These are phyloP conservation scores for Drosophila ustulata DNA, from an alignment of 2,888 invertebrate genomes.

Conservation along the genomic window DNA sequence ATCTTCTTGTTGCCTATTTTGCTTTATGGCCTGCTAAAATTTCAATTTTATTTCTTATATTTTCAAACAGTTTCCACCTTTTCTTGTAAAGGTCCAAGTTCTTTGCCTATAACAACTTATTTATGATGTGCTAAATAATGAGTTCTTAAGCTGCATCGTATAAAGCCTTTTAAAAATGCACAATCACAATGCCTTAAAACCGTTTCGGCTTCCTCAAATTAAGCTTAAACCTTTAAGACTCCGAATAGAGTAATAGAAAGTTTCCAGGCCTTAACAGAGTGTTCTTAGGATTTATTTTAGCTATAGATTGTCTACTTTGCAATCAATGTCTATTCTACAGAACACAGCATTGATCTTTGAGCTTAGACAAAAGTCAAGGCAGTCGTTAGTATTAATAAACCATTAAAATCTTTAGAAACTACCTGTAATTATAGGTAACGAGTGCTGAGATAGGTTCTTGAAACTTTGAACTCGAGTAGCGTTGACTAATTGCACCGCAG, in stretches of 20 bases:
- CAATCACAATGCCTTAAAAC: too few relatives aligned
- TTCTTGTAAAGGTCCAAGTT: conserved; percentile 23
- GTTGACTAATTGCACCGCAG: conserved; percentile 4
- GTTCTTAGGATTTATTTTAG: too few relatives aligned
- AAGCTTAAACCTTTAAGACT: too few relatives aligned
- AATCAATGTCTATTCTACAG: not conserved
- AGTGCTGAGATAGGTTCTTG: not conserved
- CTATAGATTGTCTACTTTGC: not conserved
- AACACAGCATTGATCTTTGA: conserved; percentile 12
- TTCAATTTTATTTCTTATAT: conserved; percentile 15
- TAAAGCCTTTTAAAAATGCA: too few relatives aligned
- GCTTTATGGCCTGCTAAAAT: conserved; percentile 72
- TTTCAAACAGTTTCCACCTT: conserved; percentile 17
- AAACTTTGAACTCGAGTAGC: conserved; percentile 7
- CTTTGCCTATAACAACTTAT: not conserved
- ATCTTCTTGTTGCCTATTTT: conserved; percentile 63
- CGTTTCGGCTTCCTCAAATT: too few relatives aligned
- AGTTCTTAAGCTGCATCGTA: not conserved
- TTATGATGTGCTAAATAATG: conserved; percentile 1
- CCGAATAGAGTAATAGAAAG: not conserved
- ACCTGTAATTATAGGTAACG: conserved; percentile 5
- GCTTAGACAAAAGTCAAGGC: conserved; percentile 13
- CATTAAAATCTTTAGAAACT: conserved; percentile 5
- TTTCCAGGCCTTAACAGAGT: not conserved
- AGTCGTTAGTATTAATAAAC: conserved; percentile 11